phyloP scores from a whole-genome alignment of 2,797 vertebrate species.

The Pempheris klunzingeri region DNA sequence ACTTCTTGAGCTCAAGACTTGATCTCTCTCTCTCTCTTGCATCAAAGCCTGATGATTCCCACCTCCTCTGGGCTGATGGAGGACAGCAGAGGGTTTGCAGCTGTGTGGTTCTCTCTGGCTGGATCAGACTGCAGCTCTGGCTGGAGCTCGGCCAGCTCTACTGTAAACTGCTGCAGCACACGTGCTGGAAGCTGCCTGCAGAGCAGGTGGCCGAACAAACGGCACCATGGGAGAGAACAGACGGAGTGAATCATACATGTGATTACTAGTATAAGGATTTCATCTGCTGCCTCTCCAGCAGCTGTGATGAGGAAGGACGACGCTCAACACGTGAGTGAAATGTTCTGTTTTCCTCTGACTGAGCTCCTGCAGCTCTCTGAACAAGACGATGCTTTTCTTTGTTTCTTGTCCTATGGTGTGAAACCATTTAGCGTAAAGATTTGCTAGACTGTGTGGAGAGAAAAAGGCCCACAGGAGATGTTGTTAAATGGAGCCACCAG shows the following conservation, averaged over 20 bases:
- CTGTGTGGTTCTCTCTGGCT: slow-evolving; percentile 21
- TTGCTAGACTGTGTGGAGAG: too few species aligned
- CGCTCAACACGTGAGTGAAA: slow-evolving; percentile 29
- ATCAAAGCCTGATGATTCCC: too few species aligned
- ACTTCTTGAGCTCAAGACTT: too few species aligned
- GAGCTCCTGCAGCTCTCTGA: not conserved
- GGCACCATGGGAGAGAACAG: not conserved
- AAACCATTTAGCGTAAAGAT: too few species aligned
- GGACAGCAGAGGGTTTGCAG: not conserved
- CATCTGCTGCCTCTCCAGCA: not conserved
- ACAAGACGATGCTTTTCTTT: not conserved
- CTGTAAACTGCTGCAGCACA: slow-evolving; percentile 36
- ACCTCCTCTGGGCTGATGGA: too few species aligned
- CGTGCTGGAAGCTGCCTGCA: slow-evolving; percentile 25
- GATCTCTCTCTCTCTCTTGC: too few species aligned
- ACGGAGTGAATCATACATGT: not conserved
- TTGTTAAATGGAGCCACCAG: too few species aligned
- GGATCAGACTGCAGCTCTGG: slow-evolving; percentile 41
- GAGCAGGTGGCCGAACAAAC: slow-evolving; percentile 25
- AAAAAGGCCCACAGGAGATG: not conserved
- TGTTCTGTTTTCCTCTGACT: not conserved
- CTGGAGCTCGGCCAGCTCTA: slow-evolving; percentile 25
- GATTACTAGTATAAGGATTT: not conserved
- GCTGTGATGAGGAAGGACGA: slow-evolving; percentile 13
- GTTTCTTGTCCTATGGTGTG: not conserved